Conservation (phyloP, 2,797 vertebrate genomes). For the Discoglossus pictus region DNA sequence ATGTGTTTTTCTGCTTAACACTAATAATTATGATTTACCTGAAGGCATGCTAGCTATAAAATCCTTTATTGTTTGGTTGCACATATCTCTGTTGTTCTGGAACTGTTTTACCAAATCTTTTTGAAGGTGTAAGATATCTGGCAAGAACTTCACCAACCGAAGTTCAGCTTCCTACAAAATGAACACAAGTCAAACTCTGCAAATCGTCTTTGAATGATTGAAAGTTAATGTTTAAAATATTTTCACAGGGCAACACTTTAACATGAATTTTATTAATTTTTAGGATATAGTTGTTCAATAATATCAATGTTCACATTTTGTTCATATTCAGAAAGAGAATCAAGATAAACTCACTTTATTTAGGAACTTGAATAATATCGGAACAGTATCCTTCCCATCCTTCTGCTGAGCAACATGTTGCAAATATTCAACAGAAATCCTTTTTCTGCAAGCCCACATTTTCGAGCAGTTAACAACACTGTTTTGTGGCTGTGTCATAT, state of each 20-base stretch:
- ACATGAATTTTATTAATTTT: too few relatives aligned
- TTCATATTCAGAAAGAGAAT: too few relatives aligned
- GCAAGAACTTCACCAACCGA: slow-evolving; percentile 82
- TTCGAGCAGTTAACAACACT: slow-evolving; percentile 76
- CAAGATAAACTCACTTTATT: slow-evolving; percentile 71
- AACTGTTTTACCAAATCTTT: slow-evolving; percentile 82
- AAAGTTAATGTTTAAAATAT: too few relatives aligned
- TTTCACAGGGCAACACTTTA: too few relatives aligned
- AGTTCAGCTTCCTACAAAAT: slow-evolving; percentile 82
- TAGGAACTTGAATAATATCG: slow-evolving; percentile 87
- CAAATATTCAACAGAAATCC: slow-evolving; percentile 77
- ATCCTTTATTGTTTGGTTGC: slow-evolving; percentile 65
- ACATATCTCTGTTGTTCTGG: slow-evolving; percentile 77
- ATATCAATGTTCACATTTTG: too few relatives aligned
- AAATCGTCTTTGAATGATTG: too few relatives aligned
- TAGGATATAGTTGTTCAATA: too few relatives aligned
- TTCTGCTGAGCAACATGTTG: slow-evolving; percentile 82
- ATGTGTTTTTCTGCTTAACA: too few relatives aligned
- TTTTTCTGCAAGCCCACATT: slow-evolving; percentile 85
- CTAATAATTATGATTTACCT: slow-evolving; percentile 70
- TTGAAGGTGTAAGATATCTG: slow-evolving; percentile 86
- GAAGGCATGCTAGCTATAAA: slow-evolving; percentile 75
- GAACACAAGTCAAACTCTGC: not conserved
- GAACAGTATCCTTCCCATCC: slow-evolving; percentile 75
- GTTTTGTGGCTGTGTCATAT: slow-evolving; percentile 69